Conservation (phyloP, 2,113 vertebrate species). For the Elephantulus edwardii region DNA sequence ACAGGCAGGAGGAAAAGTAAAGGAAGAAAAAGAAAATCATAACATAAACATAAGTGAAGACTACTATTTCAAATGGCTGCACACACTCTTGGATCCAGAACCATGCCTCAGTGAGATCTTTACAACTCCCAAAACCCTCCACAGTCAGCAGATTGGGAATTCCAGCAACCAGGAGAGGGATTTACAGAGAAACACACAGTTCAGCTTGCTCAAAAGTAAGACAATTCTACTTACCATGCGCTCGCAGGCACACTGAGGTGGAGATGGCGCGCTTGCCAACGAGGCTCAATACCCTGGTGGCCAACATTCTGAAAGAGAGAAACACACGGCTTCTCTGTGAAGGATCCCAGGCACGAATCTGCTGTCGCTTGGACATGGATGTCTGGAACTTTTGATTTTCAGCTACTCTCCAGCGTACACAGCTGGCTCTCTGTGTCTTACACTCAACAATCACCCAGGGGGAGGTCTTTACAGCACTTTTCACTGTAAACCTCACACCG, state of each 20-base stretch:
- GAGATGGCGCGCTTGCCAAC: constrained; percentile 92
- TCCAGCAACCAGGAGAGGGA: not conserved
- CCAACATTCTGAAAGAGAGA: constrained; percentile 90
- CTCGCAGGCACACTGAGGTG: constrained; percentile 89
- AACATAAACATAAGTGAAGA: not conserved
- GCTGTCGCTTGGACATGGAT: not conserved
- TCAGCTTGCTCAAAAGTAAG: not conserved
- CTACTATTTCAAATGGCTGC: not conserved
- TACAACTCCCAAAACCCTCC: not conserved
- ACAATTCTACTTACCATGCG: constrained; percentile 86
- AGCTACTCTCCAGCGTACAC: not conserved
- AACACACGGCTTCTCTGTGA: not conserved
- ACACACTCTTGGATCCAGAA: not conserved
- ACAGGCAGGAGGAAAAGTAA: not conserved
- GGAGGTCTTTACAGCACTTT: not conserved
- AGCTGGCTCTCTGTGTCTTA: not conserved
- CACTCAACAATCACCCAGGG: not conserved
- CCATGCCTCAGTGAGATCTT: not conserved
- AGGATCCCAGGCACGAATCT: not conserved
- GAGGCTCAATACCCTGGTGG: constrained; percentile 87
- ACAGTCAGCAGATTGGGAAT: not conserved
- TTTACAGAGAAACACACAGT: not conserved
- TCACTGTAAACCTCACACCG: not conserved
- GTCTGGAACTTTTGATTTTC: not conserved
- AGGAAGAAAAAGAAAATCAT: not conserved